Evolutionary conservation across 2,113 vertebrate species (phyloP).

Genomic region (Xenopus tropicalis): DNA sequence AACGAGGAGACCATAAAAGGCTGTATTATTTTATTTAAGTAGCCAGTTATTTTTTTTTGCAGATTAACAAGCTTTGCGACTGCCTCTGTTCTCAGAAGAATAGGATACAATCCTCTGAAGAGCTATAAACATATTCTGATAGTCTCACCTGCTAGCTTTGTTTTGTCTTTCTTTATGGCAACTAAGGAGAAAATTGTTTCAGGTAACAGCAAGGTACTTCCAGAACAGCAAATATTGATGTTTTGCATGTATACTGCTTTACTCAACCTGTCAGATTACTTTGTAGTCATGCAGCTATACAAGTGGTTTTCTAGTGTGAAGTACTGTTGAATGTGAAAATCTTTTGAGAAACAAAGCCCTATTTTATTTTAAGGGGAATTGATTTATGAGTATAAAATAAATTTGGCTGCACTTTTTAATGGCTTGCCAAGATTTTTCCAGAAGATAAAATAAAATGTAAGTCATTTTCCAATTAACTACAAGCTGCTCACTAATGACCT

Average conservation of each 20-base stretch:
- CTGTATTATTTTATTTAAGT: background rate
- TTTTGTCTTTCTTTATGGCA: conserved; percentile 29
- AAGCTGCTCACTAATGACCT: too few species aligned
- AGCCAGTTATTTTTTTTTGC: conserved; percentile 3
- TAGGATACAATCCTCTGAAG: conserved; percentile 12
- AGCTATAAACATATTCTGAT: conserved; percentile 36
- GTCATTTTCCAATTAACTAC: too few species aligned
- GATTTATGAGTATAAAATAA: conserved; percentile 5
- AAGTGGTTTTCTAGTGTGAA: conserved; percentile 24
- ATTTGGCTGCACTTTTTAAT: background rate
- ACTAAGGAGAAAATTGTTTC: conserved; percentile 39
- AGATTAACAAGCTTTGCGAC: conserved; percentile 7
- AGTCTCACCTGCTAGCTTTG: conserved; percentile 40
- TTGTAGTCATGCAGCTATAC: conserved; percentile 16
- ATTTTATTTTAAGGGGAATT: background rate
- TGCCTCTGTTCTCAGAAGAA: conserved; percentile 14
- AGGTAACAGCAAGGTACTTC: conserved; percentile 40
- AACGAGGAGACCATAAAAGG: background rate
- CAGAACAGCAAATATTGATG: conserved; percentile 41
- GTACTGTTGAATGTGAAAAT: conserved; percentile 11
- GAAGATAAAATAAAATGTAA: background rate
- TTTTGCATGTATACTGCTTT: conserved; percentile 24
- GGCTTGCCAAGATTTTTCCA: background rate
- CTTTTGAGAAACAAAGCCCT: conserved; percentile 6
- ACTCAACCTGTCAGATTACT: conserved; percentile 31